These are phyloP conservation scores for Atta colombica DNA, from an alignment of 1,140 invertebrate genomes.

Conservation along the genomic window DNA sequence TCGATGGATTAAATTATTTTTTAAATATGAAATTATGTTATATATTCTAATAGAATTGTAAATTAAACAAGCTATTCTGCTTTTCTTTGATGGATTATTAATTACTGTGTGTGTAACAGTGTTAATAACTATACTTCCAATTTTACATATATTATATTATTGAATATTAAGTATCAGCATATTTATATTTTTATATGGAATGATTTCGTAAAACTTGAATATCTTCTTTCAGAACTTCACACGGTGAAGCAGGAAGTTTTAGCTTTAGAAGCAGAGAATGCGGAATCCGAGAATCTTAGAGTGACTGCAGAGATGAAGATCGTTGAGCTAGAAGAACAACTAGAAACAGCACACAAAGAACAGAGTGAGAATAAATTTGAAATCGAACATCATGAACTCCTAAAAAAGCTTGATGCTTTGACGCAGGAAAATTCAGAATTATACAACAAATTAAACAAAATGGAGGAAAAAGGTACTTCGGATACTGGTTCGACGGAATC, in stretches of 20 bases:
- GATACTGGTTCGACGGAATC: slow-evolving; percentile 81
- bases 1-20: slow-evolving; percentile 15
- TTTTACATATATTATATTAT: slow-evolving; percentile 11
- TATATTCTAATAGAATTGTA: slow-evolving; percentile 13
- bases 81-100: not conserved
- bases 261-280: slow-evolving; percentile 88
- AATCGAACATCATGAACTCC: slow-evolving; percentile 84
- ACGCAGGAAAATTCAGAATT: slow-evolving; percentile 87
- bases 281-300: slow-evolving; percentile 88
- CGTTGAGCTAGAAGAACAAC: slow-evolving; percentile 90
- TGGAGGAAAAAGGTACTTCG: slow-evolving; percentile 86
- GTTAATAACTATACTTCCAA: slow-evolving; percentile 22
- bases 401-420: slow-evolving; percentile 86
- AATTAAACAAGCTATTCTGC: not conserved
- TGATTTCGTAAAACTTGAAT: not conserved
- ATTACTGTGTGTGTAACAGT: not conserved
- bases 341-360: slow-evolving; percentile 85
- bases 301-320: slow-evolving; percentile 91
- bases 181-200: not conserved
- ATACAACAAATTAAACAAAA: slow-evolving; percentile 86
- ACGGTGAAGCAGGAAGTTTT: slow-evolving; percentile 87
- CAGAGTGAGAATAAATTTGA: slow-evolving; percentile 61
- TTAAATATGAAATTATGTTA: slow-evolving; percentile 28
- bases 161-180: slow-evolving; percentile 2
- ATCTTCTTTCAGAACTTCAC: slow-evolving; percentile 87